Percentiles rank a stretch among this genome's conserved stretches.
These are phyloP conservation scores for Drosophila suboccidentalis DNA, from an alignment of 2,888 invertebrate genomes.

Conservation along the genomic window DNA sequence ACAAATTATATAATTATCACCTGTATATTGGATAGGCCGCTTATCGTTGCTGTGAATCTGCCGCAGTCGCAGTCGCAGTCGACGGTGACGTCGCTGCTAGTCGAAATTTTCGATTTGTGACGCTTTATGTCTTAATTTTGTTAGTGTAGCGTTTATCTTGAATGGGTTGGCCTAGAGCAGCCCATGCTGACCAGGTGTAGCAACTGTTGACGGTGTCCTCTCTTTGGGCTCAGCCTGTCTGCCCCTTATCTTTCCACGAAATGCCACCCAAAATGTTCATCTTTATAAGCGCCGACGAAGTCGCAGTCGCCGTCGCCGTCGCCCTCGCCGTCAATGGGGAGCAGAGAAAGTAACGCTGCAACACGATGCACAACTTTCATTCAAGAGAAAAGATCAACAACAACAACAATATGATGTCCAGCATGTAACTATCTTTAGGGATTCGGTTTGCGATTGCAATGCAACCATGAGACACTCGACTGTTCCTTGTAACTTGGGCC, in stretches of 20 bases:
- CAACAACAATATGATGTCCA: conserved; percentile 20
- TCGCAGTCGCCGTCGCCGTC: not conserved
- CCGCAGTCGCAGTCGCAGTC: conserved; percentile 36
- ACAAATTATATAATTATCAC: conserved; percentile 85
- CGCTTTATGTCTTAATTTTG: conserved; percentile 83
- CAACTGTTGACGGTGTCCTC: conserved; percentile 20
- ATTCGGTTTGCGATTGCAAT: conserved; percentile 27
- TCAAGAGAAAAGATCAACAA: conserved; percentile 53
- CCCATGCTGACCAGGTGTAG: conserved; percentile 37
- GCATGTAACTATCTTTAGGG: conserved; percentile 15
- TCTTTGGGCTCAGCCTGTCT: conserved; percentile 29
- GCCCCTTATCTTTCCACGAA: conserved; percentile 70
- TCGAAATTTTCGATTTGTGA: conserved; percentile 84
- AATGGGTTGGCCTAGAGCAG: conserved; percentile 52
- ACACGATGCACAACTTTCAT: conserved; percentile 44
- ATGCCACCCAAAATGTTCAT: conserved; percentile 76
- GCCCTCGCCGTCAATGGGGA: conserved; percentile 25
- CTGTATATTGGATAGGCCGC: conserved; percentile 81
- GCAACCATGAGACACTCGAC: not conserved
- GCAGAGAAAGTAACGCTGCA: conserved; percentile 56
- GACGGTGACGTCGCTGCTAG: conserved; percentile 46
- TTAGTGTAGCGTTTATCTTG: conserved; percentile 35
- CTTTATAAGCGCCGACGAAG: conserved; percentile 56
- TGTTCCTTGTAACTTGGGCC: conserved; percentile 5
- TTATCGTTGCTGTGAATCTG: conserved; percentile 81